These are phyloP conservation scores for Mus minutoides DNA, from an alignment of 2,797 vertebrate genomes.

Conservation along the genomic window DNA sequence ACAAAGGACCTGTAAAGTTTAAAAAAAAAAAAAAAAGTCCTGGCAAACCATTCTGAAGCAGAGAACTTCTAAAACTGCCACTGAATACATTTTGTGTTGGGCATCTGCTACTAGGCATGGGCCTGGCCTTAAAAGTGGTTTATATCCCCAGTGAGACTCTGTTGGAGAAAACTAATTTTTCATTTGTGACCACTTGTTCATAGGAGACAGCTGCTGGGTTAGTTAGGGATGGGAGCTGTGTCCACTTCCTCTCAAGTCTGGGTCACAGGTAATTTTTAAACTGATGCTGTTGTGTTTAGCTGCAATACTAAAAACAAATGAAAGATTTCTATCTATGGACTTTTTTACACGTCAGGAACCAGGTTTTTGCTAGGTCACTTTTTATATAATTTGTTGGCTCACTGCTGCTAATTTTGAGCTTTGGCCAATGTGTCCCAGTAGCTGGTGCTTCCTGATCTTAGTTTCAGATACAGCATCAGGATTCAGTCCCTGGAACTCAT, in stretches of 20 bases:
- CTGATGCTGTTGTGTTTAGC: background rate
- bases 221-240: background rate
- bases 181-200: background rate
- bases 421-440: background rate
- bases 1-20: background rate
- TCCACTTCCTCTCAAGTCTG: background rate
- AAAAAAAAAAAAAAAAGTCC: background rate
- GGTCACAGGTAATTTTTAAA: background rate
- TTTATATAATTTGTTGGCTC: background rate
- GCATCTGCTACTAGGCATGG: background rate
- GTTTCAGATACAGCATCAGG: background rate
- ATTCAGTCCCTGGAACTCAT: background rate
- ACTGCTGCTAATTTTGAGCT: slow-evolving; percentile 8
- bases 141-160: background rate
- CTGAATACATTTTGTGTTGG: background rate
- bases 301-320: background rate
- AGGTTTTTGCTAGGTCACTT: background rate
- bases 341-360: background rate
- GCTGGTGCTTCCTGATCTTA: background rate
- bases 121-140: background rate
- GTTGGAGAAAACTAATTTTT: background rate
- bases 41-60: background rate
- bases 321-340: background rate
- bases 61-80: background rate
- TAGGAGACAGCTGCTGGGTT: background rate